phyloP scores from a whole-genome alignment of 1,140 invertebrate genomes.

The Drosophila mayri region DNA sequence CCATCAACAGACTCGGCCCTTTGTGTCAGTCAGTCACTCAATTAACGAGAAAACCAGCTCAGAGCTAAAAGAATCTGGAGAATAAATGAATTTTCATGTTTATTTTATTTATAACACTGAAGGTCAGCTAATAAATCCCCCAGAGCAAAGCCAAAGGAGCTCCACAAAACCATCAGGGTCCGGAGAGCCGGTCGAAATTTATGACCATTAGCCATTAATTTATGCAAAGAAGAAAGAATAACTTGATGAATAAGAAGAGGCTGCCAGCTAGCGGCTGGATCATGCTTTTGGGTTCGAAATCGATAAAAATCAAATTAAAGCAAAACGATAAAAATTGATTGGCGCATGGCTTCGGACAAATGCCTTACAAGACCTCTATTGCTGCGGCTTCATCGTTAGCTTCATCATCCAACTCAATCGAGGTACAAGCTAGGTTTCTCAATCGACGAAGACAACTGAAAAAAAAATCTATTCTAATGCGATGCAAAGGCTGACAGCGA shows the following conservation, averaged over 20 bases:
- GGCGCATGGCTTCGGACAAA: constrained; percentile 55
- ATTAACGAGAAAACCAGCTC: constrained; percentile 20
- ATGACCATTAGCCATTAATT: constrained; percentile 75
- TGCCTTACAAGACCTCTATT: constrained; percentile 5
- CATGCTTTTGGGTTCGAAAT: constrained; percentile 35
- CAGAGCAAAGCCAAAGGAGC: constrained; percentile 30
- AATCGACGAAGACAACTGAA: constrained; percentile 12
- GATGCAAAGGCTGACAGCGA: constrained; percentile 16
- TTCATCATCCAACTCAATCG: neutral
- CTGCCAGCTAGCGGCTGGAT: constrained; percentile 13
- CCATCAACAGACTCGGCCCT: constrained; percentile 11
- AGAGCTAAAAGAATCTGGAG: constrained; percentile 7
- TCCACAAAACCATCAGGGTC: constrained; percentile 19
- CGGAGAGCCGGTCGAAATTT: constrained; percentile 41
- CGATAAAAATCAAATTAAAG: constrained; percentile 80
- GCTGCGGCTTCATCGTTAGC: constrained; percentile 2
- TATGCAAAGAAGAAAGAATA: constrained; percentile 60
- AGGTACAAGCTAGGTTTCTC: constrained; percentile 12
- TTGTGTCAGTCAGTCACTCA: constrained; percentile 18
- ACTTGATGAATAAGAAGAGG: constrained; percentile 42
- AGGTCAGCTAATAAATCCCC: constrained; percentile 70
- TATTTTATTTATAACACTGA: constrained; percentile 65
- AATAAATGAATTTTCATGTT: constrained; percentile 18
- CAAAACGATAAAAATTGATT: constrained; percentile 80
- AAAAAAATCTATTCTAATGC: constrained; percentile 55